Evolutionary conservation across 2,113 vertebrate genomes (phyloP).

Genomic region (Sapayoa aenigma): DNA sequence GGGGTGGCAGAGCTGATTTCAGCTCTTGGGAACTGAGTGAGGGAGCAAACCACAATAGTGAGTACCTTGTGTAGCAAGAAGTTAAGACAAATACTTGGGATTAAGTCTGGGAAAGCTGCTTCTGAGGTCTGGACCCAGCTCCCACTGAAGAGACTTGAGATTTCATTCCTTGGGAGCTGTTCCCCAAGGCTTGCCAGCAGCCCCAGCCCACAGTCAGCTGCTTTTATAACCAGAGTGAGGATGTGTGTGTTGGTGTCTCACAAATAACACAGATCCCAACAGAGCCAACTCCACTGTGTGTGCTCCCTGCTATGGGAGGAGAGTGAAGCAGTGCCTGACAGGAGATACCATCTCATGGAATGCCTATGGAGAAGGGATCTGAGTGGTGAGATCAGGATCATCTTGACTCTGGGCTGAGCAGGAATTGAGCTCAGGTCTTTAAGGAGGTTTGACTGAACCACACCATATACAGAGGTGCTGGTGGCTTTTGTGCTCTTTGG

Average conservation of each 20-base stretch:
- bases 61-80: background rate
- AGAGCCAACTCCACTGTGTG: background rate
- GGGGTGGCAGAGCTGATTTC: background rate
- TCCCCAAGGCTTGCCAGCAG: background rate
- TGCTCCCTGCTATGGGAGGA: background rate
- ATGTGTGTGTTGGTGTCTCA: background rate
- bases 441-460: background rate
- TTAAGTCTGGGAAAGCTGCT: background rate
- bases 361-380: background rate
- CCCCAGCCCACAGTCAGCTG: background rate
- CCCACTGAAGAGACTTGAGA: background rate
- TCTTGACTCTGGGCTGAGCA: background rate
- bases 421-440: background rate
- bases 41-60: background rate
- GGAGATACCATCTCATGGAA: background rate
- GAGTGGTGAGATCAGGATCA: background rate
- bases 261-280: background rate
- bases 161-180: background rate
- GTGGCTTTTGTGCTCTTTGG: background rate
- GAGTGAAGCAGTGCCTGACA: background rate
- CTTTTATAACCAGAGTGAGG: background rate
- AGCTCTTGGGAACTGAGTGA: background rate
- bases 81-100: background rate
- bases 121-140: background rate
- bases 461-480: background rate